phyloP scores from a whole-genome alignment of 2,113 vertebrate species.

The Leptobrachium ailaonicum region DNA sequence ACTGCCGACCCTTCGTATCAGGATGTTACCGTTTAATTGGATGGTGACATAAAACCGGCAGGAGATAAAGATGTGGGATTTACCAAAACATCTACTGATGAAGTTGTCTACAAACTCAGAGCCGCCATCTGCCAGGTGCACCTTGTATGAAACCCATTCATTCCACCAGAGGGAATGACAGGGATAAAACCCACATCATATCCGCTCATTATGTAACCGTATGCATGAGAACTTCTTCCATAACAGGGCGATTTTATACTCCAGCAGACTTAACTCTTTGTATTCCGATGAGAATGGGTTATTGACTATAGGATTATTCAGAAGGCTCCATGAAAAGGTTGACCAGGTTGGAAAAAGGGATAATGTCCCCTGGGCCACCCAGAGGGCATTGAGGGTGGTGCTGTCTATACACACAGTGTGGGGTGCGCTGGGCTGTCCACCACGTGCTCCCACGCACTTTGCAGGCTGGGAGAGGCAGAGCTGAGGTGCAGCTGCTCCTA shows the following conservation, averaged over 20 bases:
- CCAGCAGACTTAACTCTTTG: too few relatives aligned
- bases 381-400: too few relatives aligned
- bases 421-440: too few relatives aligned
- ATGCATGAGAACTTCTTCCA: slow-evolving; percentile 22
- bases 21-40: slow-evolving; percentile 28
- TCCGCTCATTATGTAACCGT: slow-evolving; percentile 15
- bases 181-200: slow-evolving; percentile 22
- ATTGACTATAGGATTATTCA: too few relatives aligned
- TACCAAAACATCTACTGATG: not conserved
- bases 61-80: slow-evolving; percentile 8
- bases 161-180: slow-evolving; percentile 34
- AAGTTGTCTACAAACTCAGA: not conserved
- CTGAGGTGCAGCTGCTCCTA: too few relatives aligned
- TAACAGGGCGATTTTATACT: not conserved
- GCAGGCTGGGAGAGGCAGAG: too few relatives aligned
- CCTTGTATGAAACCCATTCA: slow-evolving; percentile 3
- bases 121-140: slow-evolving; percentile 28
- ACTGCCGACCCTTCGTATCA: slow-evolving; percentile 28
- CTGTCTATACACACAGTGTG: too few relatives aligned
- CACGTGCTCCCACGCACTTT: too few relatives aligned
- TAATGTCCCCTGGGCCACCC: too few relatives aligned
- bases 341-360: too few relatives aligned
- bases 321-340: too few relatives aligned
- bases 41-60: slow-evolving; percentile 30
- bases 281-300: too few relatives aligned